Evolutionary conservation across 2,797 vertebrate species (phyloP), one percentile per base, ranked within the genome.

Genomic region (Tamandua tetradactyla): DNA sequence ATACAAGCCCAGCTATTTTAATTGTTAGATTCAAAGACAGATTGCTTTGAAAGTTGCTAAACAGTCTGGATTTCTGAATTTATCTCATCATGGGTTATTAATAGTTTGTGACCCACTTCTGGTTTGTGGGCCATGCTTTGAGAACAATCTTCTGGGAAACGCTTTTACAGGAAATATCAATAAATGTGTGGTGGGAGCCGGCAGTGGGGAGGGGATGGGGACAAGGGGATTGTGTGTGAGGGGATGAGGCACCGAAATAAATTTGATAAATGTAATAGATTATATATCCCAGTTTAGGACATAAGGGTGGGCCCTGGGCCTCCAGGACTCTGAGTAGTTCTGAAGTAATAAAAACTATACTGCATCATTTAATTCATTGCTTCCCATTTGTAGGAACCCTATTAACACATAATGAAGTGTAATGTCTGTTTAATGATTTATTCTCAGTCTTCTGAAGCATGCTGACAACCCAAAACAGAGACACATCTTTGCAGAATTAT

Each of bases 1-100:
- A 94, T 35, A 82, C 4, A 93, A 85, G 27, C 59, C 17, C 23
- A 87, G n/a, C 82, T 57, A 86, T 30, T 91, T 87, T 91, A 68
- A 69, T 68, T 82, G 85, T 86, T 86, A 74, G 40, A 80, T 68
- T 76, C 32, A 55, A 94, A 93, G 37, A 87, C 47, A 66, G 20
- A 94, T 42, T 89, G 23, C 49, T 72, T 9, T 57, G 57, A 74
- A 55, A 44, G 35, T 90, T 69, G 72, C 40, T 69, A 66, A 93
- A 44, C 0, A 20, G 17, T 47, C 32, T 78, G 2, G 0, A 40
- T 80, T 83, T 96, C 66, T 62, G 25, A 52, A 64, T 15, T 93
- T 49, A 42, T 3, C 22, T 76, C 35, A 20, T 42, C 35, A 3
- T 25, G 25, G 52, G 20, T 23, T 27, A 0, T 72, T 80, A 32